Base-by-base conservation (phyloP, 2,113 vertebrate species). In the Spheniscus mendiculus region DNA sequence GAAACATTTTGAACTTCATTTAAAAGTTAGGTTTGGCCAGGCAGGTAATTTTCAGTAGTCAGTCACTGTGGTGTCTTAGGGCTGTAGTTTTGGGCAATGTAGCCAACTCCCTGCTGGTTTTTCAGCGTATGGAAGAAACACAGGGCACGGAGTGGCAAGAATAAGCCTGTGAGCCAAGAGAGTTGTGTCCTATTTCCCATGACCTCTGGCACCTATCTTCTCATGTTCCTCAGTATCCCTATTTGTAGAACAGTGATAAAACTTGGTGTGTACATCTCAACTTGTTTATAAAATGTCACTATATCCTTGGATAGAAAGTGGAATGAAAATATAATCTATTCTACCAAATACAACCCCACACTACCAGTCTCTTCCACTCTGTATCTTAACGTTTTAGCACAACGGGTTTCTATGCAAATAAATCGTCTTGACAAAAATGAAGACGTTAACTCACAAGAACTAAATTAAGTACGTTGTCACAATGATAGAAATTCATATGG, bases 261-360 rank as follows among this genome's bases (percentile, higher is more conserved):
- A 69, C 77, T 83, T 38, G n/a, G 72, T 96, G 83, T 90, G 16
- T 30, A 83, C 67, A 52, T 80, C 67, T 89, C 76, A 66, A 55
- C 76, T 81, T 90, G 67, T 96, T 96, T 95, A 92, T 92, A 94
- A 83, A 89, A 95, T 87, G 86, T 83, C 94, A 90, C 63, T 61
- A 26, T 92, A 86, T 40, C 30, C 70, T 76, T 86, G 58, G 79
- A 63, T 47, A 88, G 92, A 62, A 94, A 70, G 72, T 69, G 76
- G 8, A 62, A 59, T 62, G 80, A 83, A 95, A 95, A 95, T 92
- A 29, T 65, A 87, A 84, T 73, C 40, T 89, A 20, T 70, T 89
- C 40, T 62, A 14, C 45, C 52, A 73, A 92, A 69, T 66, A 34
- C 16, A 90, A 10, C 4, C 27, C 25, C 58, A 61, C 3, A 6